Evolutionary conservation across 2,797 vertebrate species (phyloP), one percentile per base, ranked within the genome.

Genomic region (Poeciliopsis gracilis): DNA sequence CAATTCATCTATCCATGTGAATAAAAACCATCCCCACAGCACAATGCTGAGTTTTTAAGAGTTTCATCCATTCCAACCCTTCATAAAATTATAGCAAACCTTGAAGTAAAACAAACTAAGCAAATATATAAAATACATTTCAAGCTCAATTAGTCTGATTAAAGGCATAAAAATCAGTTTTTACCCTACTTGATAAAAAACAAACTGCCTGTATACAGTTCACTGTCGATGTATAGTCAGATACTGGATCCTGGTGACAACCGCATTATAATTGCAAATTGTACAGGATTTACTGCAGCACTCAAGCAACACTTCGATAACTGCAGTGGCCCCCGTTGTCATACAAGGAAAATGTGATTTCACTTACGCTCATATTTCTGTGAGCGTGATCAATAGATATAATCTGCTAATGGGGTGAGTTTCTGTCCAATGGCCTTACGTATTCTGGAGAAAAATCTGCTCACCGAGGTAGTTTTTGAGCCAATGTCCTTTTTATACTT

Each of bases 371-470:
- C 77, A 23, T 88, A 90, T 88, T 90, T 90, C 43, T 78, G 72
- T 92, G 67, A 53, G 82, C 84, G 80, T 92, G 87, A 94, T 94
- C 92, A 92, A 93, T 94, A 91, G 84, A 91, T 90, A 91, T 92
- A 93, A 95, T 95, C 90, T 93, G 80, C 94, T 95, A 94, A 95
- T 95, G 94, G 93, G 67, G 75, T 79, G 83, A 87, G 90, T 91
- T 93, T 90, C 91, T 91, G 86, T 94, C 91, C 90, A 87, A 82
- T 79, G 88, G 92, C 90, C 88, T 90, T 88, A 90, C 87, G 89
- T 92, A 91, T 90, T 91, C 78, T 67, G 67, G 25, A 89, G 72
- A 87, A 77, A 93, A 94, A 94, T 93, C 88, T 95, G 94, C 94
- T 89, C 88, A 90, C 93, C 46, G 74, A 89, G 81, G 91, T 85